Percentiles rank a stretch among this genome's conserved stretches.
These are phyloP conservation scores for Sinotaia quadrata DNA, from an alignment of 2,888 invertebrate species.

Conservation along the genomic window DNA sequence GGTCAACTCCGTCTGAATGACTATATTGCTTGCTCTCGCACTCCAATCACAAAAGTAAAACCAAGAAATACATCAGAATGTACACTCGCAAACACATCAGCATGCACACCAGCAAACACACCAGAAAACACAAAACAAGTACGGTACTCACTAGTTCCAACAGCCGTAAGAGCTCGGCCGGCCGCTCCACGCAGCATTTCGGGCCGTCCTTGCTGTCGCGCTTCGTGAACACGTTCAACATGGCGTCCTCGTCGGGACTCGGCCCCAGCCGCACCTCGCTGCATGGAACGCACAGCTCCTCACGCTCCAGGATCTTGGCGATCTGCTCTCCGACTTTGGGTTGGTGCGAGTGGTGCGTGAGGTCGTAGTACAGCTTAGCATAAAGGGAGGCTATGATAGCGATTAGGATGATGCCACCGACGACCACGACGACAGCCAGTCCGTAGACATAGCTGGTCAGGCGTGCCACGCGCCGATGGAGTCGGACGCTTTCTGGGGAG, in stretches of 20 bases:
- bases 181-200: constrained; percentile 63
- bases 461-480: constrained; percentile 32
- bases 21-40: no score
- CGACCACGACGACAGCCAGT: constrained; percentile 47
- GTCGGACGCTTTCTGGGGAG: constrained; percentile 3
- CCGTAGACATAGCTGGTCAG: constrained; percentile 49
- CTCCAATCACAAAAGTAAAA: neutral
- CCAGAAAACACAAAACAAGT: neutral
- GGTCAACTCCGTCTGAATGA: neutral
- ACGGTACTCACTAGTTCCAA: constrained; percentile 57
- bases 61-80: neutral
- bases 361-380: constrained; percentile 58
- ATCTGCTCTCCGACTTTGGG: constrained; percentile 64
- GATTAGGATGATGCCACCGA: constrained; percentile 55
- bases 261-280: constrained; percentile 58
- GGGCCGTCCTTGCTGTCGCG: constrained; percentile 49
- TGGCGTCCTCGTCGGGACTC: constrained; percentile 56
- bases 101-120: neutral
- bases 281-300: constrained; percentile 61
- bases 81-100: constrained; percentile 11
- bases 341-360: constrained; percentile 58
- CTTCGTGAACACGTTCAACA: constrained; percentile 55
- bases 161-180: constrained; percentile 53
- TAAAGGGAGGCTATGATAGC: constrained; percentile 56
- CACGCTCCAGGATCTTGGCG: constrained; percentile 55